phyloP scores from a whole-genome alignment of 2,113 vertebrate genomes.

The Lichenostomus cassidix region DNA sequence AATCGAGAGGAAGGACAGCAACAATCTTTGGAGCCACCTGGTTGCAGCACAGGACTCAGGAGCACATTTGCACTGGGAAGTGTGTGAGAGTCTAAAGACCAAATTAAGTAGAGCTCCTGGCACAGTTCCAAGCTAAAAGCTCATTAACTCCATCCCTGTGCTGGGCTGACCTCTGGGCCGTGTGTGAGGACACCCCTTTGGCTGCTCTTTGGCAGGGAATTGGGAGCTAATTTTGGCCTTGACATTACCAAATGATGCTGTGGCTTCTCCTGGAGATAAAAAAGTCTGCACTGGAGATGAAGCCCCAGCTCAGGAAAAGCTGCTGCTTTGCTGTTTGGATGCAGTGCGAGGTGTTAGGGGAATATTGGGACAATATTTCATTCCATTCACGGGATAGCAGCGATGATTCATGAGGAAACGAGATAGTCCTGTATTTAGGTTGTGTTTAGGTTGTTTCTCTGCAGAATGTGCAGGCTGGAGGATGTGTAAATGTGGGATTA shows the following conservation, averaged over 20 bases:
- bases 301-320: rapidly evolving
- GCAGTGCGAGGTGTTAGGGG: neutral
- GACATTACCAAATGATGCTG: neutral
- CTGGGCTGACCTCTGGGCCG: neutral
- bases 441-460: neutral
- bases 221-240: neutral
- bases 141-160: neutral
- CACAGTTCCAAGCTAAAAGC: neutral
- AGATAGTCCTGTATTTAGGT: neutral
- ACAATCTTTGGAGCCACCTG: neutral
- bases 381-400: neutral
- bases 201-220: neutral
- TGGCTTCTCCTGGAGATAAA: no score
- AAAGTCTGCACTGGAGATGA: neutral
- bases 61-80: neutral
- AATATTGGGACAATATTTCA: neutral
- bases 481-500: neutral
- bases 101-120: neutral
- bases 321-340: neutral
- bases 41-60: rapidly evolving
- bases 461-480: neutral
- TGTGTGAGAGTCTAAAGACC: neutral
- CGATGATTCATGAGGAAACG: neutral
- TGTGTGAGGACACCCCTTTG: neutral
- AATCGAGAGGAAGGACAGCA: neutral